A percentile compares a stretch with the other conserved stretches of the same genome.
Conservation (phyloP, 2,113 vertebrate species). For the Rousettus leschenaultii region DNA sequence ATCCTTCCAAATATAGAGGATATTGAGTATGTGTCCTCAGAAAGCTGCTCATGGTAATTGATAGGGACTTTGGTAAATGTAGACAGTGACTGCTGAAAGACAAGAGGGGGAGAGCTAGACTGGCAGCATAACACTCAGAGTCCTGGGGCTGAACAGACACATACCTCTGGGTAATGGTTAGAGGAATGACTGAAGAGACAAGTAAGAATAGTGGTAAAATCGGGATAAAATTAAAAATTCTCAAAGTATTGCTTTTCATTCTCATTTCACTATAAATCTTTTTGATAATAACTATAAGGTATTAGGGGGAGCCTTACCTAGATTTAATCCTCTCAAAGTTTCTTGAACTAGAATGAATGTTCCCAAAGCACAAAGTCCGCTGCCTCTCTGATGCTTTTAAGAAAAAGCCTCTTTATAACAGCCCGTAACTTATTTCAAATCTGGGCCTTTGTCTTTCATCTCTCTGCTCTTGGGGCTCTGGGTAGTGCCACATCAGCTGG, state of each 20-base stretch:
- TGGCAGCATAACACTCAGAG: not conserved
- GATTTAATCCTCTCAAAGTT: not conserved
- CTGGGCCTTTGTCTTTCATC: constrained; percentile 45
- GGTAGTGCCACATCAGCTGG: constrained; percentile 59
- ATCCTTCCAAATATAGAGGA: constrained; percentile 41
- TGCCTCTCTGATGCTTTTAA: not conserved
- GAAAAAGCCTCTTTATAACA: not conserved
- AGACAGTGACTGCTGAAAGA: not conserved
- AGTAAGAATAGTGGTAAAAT: not conserved
- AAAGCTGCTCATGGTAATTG: constrained; percentile 41
- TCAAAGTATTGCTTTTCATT: not conserved
- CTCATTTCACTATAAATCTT: not conserved
- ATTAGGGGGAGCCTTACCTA: not conserved
- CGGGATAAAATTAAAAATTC: not conserved
- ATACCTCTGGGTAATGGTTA: not conserved
- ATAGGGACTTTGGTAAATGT: constrained; percentile 11
- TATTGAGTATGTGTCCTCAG: constrained; percentile 55
- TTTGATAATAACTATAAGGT: not conserved
- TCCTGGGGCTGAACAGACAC: not conserved
- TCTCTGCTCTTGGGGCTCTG: constrained; percentile 47
- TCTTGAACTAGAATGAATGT: not conserved
- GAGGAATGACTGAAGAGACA: not conserved
- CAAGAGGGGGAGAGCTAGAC: not conserved
- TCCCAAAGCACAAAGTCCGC: not conserved
- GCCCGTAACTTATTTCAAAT: not conserved